Evolutionary conservation across 2,113 vertebrate species (phyloP), one percentile per base, ranked within the genome.

Genomic region (Dryoscopus gambensis): DNA sequence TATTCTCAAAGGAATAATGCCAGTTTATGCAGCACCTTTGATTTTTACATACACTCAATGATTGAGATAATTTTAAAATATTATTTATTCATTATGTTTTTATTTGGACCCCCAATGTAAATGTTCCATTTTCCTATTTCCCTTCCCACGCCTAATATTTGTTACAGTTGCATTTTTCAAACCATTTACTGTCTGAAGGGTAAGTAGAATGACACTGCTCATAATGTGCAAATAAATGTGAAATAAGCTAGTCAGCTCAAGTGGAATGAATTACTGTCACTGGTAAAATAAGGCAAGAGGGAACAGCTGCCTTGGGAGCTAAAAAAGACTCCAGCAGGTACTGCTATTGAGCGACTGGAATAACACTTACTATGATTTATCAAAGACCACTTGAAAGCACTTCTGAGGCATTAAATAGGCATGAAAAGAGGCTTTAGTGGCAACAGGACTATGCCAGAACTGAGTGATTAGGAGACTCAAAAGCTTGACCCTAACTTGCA

Each of bases 341-440:
- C 95, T 87, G 96, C 95, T 97, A 98, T 98, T 97, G 97, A 98
- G 98, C 90, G 95, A 96, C 97, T 97, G 79, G 96, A 98, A 98
- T 97, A 98, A 97, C 98, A 98, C 98, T 97, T 97, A 97, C 97
- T 97, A 95, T 98, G 98, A 98, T 98, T 98, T 98, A 98, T 98
- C 97, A 97, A 98, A 98, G 98, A 98, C 97, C 98, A 98, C 98
- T 99, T 99, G 98, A 99, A 99, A 99, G 98, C 97, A 97, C 98
- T 98, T 99, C 97, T 94, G 97, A 98, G 98, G 98, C 98, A 98
- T 98, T 96, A 97, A 98, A 98, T 93, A 98, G 98, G 98, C 98
- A 98, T 97, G 97, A 98, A 98, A 97, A 97, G 95, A 98, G 95
- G 95, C 95, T 97, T 96, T 93, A 78, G 82, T 89, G 94, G 97